phyloP scores from a whole-genome alignment of 1,140 invertebrate genomes.

The Solenopsis fugax region DNA sequence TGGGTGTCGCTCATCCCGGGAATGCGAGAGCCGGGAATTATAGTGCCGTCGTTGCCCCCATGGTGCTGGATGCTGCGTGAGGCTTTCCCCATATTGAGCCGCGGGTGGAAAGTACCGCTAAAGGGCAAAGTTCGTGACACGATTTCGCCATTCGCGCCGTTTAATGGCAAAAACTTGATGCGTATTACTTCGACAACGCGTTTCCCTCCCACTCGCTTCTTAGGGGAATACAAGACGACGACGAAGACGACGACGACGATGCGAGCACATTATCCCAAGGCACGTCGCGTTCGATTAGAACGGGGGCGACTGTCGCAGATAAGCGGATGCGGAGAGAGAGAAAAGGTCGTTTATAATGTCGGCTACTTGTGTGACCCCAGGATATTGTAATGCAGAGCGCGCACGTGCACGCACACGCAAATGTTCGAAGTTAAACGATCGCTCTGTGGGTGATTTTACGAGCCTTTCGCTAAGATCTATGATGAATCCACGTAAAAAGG shows the following conservation, averaged over 20 bases:
- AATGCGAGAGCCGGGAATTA: constrained; percentile 16
- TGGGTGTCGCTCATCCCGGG: constrained; percentile 20
- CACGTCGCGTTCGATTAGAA: not conserved
- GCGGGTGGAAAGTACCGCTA: constrained; percentile 48
- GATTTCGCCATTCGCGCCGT: constrained; percentile 49
- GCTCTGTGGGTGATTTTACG: not conserved
- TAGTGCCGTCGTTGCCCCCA: not conserved
- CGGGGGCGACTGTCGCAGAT: not conserved
- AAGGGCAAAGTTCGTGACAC: constrained; percentile 77
- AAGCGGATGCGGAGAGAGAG: not conserved
- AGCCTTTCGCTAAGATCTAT: not conserved
- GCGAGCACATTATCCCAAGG: not conserved
- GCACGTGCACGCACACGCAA: not conserved
- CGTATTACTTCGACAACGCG: constrained; percentile 15
- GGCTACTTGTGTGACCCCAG: not conserved
- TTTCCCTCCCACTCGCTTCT: not conserved
- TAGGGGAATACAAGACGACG: not conserved
- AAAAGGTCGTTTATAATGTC: constrained; percentile 39
- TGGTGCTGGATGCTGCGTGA: constrained; percentile 41
- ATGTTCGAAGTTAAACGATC: not conserved
- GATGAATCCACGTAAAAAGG: not conserved
- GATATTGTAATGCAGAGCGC: not conserved
- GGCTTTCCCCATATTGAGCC: constrained; percentile 58
- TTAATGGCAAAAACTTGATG: constrained; percentile 39
- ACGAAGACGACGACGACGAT: not conserved